Base-by-base conservation (phyloP, 2,113 vertebrate genomes). In the Melanerpes aurifrons region DNA sequence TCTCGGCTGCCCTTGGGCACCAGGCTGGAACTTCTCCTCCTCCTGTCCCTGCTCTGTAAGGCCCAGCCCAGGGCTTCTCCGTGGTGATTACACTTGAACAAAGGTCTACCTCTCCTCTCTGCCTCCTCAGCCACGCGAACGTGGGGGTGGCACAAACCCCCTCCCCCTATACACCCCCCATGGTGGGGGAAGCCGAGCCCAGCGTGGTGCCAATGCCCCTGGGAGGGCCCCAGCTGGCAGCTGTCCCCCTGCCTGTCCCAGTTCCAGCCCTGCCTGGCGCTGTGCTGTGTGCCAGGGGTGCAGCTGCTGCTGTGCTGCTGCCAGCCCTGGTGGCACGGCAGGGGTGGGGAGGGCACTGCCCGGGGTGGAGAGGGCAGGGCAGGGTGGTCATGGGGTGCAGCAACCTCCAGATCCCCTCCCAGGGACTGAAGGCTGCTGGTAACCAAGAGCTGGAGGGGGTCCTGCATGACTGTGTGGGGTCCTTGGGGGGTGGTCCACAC, bases 381-480 rank as follows among this genome's bases (percentile, higher is more conserved):
- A 18, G 73, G 45, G 54, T 0, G 4, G 5, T 24, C 0, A 3
- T 1, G 59, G 66, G 53, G 2, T 4, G 15, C 35, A 35, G 43
- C n/a, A 14, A 7, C 75, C 32, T 58, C 1, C 1, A 45, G 20
- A 45, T 7, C 7, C 9, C 2, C 5, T 28, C 61, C 29, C 7
- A 15, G 14, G 7, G 37, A 15, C 14, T 13, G 2, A 66, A 84
- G 7, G 25, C 45, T 22, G 58, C 35, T 3, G 77, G 12, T 16
- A 35, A 64, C 2, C 4, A 6, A 15, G 43, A 80, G 3, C 1
- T 1, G 3, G 53, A 22, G 53, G 54, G 11, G 10, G 37, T 43
- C 43, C 10, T 2, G 53, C 22, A 1, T 5, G 10, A 14, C 43
- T 13, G 43, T 10, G 43, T 43, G 10, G 43, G 43, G 35, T 35